Percentiles rank a stretch among this genome's conserved stretches.
These are phyloP conservation scores for Solenopsis invicta DNA, from an alignment of 1,140 invertebrate species.

Conservation along the genomic window DNA sequence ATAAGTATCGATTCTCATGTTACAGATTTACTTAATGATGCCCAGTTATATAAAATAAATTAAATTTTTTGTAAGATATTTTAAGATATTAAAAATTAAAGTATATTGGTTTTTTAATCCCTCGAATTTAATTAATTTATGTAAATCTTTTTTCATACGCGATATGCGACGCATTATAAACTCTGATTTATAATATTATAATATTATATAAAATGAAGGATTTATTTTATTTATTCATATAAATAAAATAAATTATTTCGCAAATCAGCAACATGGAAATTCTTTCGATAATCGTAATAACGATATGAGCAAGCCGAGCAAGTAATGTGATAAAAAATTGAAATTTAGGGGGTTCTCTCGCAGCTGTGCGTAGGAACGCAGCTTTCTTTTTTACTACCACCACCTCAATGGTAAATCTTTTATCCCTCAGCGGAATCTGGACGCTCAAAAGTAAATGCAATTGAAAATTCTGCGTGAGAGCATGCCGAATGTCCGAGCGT, in stretches of 20 bases:
- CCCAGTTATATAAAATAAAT: too few species aligned
- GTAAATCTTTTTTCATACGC: background rate
- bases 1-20: too few species aligned
- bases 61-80: too few species aligned
- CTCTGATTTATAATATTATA: background rate
- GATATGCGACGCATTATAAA: background rate
- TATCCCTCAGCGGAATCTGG: background rate
- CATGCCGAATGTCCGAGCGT: background rate
- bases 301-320: too few species aligned
- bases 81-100: too few species aligned
- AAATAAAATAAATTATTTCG: background rate
- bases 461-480: constrained; percentile 1
- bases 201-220: background rate
- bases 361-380: too few species aligned
- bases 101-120: too few species aligned
- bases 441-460: background rate
- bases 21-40: too few species aligned
- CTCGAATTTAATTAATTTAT: constrained; percentile 7
- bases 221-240: constrained; percentile 9
- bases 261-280: background rate
- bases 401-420: background rate
- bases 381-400: background rate
- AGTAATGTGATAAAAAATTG: background rate
- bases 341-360: background rate
- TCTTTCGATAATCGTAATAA: background rate